Base-by-base conservation (phyloP, 2,113 vertebrate genomes). In the Numenius arquata region DNA sequence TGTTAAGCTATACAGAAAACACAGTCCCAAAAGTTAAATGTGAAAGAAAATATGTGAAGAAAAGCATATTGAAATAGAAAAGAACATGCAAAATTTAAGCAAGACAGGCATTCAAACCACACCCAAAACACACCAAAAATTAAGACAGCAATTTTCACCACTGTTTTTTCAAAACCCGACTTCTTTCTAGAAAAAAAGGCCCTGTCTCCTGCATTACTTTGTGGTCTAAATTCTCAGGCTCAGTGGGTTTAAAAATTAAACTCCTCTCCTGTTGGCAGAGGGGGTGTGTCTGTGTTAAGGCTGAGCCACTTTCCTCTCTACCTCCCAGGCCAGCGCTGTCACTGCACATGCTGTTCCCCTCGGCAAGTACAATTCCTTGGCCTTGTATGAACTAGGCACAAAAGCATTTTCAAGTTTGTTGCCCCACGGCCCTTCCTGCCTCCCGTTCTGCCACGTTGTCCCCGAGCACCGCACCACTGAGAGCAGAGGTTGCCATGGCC, bases 331-430 rank as follows among this genome's bases (percentile, higher is more conserved):
- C 8, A 3, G 43, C 70, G 4, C 80, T 85, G 89, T 62, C 91
- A 82, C 87, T n/a, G 90, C 78, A 96, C 95, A 91, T 21, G 67
- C 89, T 79, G 94, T 92, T 95, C 92, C 89, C 32, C 4, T 72
- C 2, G 3, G 73, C 43, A 7, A 18, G 58, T 30, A 52, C 53
- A 66, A 16, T 55, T 89, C 71, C 90, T 91, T 83, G 93, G 91
- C 95, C 94, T 93, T 34, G 0, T 17, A 76, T 93, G 95, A 95
- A 87, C 94, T 30, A 55, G 78, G 50, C 58, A 79, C 36, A 65
- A 67, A 87, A 89, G 58, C 70, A 58, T 38, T 82, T 63, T 40
- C 59, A 47, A 52, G 53, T 47, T 72, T 68, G 50, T 38, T 1
- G 1, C 26, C 68, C 74, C 17, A 6, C 1, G 4, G 88, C 89